Percentiles rank a stretch among this genome's conserved stretches.
These are phyloP conservation scores for Crossocerus cetratus DNA, from an alignment of 2,888 invertebrate species.

Conservation along the genomic window DNA sequence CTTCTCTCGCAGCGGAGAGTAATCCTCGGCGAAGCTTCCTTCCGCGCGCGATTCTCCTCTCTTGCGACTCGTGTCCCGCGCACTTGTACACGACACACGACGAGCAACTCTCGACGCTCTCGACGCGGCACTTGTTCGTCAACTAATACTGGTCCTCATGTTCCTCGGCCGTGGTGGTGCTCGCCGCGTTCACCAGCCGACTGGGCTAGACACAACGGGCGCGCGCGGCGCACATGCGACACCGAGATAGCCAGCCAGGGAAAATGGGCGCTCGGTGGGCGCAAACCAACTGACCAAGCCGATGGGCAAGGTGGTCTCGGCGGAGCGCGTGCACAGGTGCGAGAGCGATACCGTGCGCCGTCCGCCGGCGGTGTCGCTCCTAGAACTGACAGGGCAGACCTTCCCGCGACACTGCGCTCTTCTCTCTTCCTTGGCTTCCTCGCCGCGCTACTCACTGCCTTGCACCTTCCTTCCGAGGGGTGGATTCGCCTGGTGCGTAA, in stretches of 20 bases:
- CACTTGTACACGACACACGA: constrained; percentile 37
- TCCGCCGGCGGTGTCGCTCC: neutral
- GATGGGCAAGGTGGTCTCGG: neutral
- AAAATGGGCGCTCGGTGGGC: neutral
- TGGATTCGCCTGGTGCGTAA: too few species aligned
- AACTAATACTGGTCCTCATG: constrained; percentile 56
- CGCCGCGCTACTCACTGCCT: too few species aligned
- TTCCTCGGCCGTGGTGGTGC: constrained; percentile 22
- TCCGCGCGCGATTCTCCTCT: too few species aligned
- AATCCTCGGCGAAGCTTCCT: too few species aligned
- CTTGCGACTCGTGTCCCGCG: neutral
- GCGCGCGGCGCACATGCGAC: constrained; percentile 39
- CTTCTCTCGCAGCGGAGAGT: constrained; percentile 17
- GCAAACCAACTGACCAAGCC: neutral
- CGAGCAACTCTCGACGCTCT: constrained; percentile 26
- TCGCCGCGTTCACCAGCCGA: constrained; percentile 27
- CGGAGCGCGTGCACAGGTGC: constrained; percentile 36
- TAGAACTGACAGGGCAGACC: too few species aligned
- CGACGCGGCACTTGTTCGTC: constrained; percentile 52
- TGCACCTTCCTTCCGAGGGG: too few species aligned
- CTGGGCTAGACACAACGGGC: constrained; percentile 25
- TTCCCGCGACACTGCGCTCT: too few species aligned
- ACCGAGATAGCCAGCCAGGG: constrained; percentile 3
- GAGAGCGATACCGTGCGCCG: constrained; percentile 7
- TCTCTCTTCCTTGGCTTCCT: too few species aligned